phyloP scores from a whole-genome alignment of 2,888 invertebrate species.

The Mesorhabditis belari region DNA sequence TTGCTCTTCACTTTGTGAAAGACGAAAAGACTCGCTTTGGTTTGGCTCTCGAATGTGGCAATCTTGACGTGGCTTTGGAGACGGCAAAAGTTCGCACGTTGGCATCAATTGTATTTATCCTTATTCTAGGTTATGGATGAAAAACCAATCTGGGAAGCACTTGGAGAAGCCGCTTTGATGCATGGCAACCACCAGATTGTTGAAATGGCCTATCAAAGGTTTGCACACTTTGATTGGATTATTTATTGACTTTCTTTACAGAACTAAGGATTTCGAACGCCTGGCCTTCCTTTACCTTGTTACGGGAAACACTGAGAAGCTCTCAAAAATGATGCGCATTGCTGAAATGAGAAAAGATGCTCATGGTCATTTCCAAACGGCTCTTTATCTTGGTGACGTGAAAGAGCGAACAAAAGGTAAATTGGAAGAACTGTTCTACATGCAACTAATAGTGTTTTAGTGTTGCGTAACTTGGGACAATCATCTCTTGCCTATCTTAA shows the following conservation, averaged over 20 bases:
- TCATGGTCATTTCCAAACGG: slow-evolving; percentile 92
- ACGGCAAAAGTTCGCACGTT: slow-evolving; percentile 75
- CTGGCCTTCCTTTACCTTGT: slow-evolving; percentile 88
- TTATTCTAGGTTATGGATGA: slow-evolving; percentile 71
- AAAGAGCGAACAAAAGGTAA: slow-evolving; percentile 71
- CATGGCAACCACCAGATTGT: slow-evolving; percentile 71
- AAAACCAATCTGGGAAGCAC: slow-evolving; percentile 85
- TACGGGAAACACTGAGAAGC: slow-evolving; percentile 92
- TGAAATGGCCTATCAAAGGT: slow-evolving; percentile 98
- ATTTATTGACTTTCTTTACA: neutral
- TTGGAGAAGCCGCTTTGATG: slow-evolving; percentile 84
- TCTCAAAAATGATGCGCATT: slow-evolving; percentile 97
- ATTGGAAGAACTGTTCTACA: slow-evolving; percentile 29
- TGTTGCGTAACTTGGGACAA: slow-evolving; percentile 63
- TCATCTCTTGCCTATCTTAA: slow-evolving; percentile 78
- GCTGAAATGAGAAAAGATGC: slow-evolving; percentile 95
- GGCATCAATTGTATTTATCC: neutral
- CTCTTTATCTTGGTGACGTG: slow-evolving; percentile 82
- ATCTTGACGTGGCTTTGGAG: slow-evolving; percentile 89
- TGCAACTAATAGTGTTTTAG: slow-evolving; percentile 42
- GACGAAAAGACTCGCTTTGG: slow-evolving; percentile 89
- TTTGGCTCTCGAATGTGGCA: slow-evolving; percentile 91
- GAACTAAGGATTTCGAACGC: neutral
- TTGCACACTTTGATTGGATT: slow-evolving; percentile 84
- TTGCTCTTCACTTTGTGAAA: slow-evolving; percentile 96